Evolutionary conservation across 2,888 invertebrate genomes (phyloP), one percentile per base, ranked within the genome.

Genomic region (Willowsia nigromaculata): DNA sequence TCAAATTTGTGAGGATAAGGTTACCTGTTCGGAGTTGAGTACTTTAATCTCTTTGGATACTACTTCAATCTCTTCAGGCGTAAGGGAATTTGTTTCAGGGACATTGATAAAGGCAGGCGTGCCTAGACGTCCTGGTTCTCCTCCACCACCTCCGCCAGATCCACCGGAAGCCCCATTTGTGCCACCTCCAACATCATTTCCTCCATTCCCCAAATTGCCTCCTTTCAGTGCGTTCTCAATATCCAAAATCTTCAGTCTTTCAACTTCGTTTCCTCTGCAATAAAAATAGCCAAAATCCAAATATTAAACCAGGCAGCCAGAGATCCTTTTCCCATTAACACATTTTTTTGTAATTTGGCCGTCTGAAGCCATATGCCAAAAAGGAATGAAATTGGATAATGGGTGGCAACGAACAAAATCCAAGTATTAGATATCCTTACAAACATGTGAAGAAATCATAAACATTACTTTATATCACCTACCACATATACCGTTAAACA

Each of bases 41-140:
- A 59, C 25, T 7, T 25, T 89, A 85, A 93, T 92, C 82, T 92
- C 91, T 65, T 81, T 90, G 18, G 89, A 87, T 62, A 93, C 91
- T 82, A 90, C 90, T 74, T 90, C 87, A 88, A 93, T 93, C 90
- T 93, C 92, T 43, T 89, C 91, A 18, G 89, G 82, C 18, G 87
- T 89, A 15, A 93, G 88, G 7, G 86, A 78, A 37, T 87, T 84
- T 40, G 91, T 90, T 80, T 93, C 92, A 59, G 91, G 93, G 56
- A 92, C 40, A 81, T 92, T 93, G 50, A 93, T 92, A 88, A 93
- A 93, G 11, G 91, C 93, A 25, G 93, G 93, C 65, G 93, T 92
- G 15, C 92, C 93, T 43, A 92, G 80, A 47, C 92, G 85, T 50
- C 92, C 92, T 78, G 90, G 88, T 40, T 92, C 93, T 18, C 89